Evolutionary conservation across 2,888 invertebrate species (phyloP), one percentile per base, ranked within the genome.

Genomic region (Thymelicus sylvestris): DNA sequence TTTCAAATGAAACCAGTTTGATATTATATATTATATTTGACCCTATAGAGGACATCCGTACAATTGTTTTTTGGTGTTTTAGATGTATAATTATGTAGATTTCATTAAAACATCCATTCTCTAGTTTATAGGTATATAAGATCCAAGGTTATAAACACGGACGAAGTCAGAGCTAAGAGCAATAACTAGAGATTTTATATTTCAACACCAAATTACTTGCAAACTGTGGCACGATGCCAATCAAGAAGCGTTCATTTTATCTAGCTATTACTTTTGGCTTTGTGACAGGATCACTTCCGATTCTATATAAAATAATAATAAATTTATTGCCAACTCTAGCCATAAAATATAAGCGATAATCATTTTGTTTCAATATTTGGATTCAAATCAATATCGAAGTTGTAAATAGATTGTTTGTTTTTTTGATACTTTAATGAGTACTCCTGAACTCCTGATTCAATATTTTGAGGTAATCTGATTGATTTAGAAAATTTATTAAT

Each of bases 191-290:
- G 71, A 76, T 77, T 76, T 75, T 73, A 67, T 72, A 75, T 78
- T 73, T 76, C 74, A 74, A 67, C 76, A 73, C 70, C 48, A 57
- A 39, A 69, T 55, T 41, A 75, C 73, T 72, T 76, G 76, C 74
- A 66, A 73, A 75, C 71, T 60, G 68, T 80, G 81, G 83, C 79
- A 65, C 63, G 24, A 6, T 72, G 80, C 83, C 81, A 83, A 77
- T 74, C 72, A 78, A 73, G 74, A 71, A 75, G 74, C 73, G 72
- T 86, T 85, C 83, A 83, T 85, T 70, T 83, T 87, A 86, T 82
- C 81, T 86, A 85, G 84, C 69, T 69, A 76, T 77, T 79, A 78
- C 77, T 86, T 80, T 88, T 91, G 89, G 91, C 90, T 79, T 75
- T 74, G 78, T 80, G 81, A 83, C 87, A 84, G 81, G 78, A 80